phyloP scores from a whole-genome alignment of 2,113 vertebrate genomes.

The Tetrao urogallus region DNA sequence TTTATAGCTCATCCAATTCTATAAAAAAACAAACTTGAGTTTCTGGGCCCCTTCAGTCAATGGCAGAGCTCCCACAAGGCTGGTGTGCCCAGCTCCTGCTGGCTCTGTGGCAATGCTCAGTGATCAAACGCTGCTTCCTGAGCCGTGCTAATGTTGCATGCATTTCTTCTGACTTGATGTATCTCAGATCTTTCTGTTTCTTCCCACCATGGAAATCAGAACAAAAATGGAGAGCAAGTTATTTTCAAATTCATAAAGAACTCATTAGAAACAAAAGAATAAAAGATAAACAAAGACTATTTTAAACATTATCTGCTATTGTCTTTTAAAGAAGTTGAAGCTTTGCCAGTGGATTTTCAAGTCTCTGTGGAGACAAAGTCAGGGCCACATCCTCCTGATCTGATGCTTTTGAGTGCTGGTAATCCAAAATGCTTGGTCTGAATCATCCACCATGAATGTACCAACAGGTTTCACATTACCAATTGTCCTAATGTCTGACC shows the following conservation, averaged over 20 bases:
- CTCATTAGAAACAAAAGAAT: slow-evolving; percentile 41
- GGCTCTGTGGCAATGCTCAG: not conserved
- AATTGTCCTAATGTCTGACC: not conserved
- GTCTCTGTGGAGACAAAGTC: not conserved
- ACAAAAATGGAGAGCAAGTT: slow-evolving; percentile 10
- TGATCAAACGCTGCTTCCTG: not conserved
- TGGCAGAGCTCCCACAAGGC: slow-evolving; percentile 12
- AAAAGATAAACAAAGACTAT: slow-evolving; percentile 27
- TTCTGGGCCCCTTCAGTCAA: not conserved
- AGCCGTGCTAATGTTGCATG: not conserved
- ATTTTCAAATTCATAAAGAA: slow-evolving; percentile 28
- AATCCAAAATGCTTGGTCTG: slow-evolving; percentile 9
- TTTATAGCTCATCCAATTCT: not conserved
- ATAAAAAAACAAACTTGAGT: not conserved
- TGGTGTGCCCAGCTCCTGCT: not conserved
- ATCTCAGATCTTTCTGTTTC: slow-evolving; percentile 9
- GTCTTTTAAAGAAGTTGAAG: slow-evolving; percentile 30
- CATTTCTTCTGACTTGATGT: slow-evolving; percentile 9
- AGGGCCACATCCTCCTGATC: not conserved
- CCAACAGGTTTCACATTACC: slow-evolving; percentile 43
- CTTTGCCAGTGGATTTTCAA: slow-evolving; percentile 48
- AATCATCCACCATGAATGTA: not conserved
- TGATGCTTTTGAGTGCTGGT: not conserved
- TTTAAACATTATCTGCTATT: slow-evolving; percentile 46
- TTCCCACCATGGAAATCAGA: slow-evolving; percentile 22